phyloP scores from a whole-genome alignment of 1,140 invertebrate genomes.

The Scaptodrosophila lebanonensis region DNA sequence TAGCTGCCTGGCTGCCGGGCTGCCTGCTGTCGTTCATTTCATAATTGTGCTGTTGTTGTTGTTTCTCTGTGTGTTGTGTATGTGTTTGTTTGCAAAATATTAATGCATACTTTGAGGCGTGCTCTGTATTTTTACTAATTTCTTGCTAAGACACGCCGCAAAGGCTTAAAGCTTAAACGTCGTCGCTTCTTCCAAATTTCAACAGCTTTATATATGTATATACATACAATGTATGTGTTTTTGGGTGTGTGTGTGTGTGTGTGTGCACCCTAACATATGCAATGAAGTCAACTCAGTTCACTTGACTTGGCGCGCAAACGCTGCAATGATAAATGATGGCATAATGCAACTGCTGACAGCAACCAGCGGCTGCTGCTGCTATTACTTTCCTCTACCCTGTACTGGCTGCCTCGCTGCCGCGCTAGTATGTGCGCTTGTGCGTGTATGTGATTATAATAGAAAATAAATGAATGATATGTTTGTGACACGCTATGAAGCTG shows the following conservation, averaged over 20 bases:
- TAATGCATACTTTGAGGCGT: conserved; percentile 47
- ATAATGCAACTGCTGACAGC: conserved; percentile 73
- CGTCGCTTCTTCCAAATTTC: conserved; percentile 27
- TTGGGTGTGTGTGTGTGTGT: not conserved
- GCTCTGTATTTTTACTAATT: conserved; percentile 72
- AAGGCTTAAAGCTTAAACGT: conserved; percentile 50
- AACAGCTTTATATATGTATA: conserved; percentile 45
- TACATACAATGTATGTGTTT: not conserved
- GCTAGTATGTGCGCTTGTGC: conserved; percentile 3
- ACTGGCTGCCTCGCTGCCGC: not conserved
- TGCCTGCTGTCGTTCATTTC: conserved; percentile 28
- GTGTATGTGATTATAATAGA: conserved; percentile 64
- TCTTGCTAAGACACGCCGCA: conserved; percentile 34
- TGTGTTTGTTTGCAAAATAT: conserved; percentile 53
- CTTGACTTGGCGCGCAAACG: conserved; percentile 35
- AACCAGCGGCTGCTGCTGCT: conserved; percentile 14
- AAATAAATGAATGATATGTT: conserved; percentile 77
- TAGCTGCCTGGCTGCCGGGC: conserved; percentile 9
- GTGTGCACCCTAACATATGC: conserved; percentile 32
- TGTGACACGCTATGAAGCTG: conserved; percentile 64
- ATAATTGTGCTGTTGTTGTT: conserved; percentile 43
- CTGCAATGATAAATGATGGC: conserved; percentile 72
- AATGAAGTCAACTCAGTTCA: conserved; percentile 69
- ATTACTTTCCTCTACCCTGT: too few species aligned
- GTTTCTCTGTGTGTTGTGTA: conserved; percentile 13